A percentile compares a stretch with the other conserved stretches of the same genome.
phyloP scores from a whole-genome alignment of 2,797 vertebrate species.

The Brotula barbata region DNA sequence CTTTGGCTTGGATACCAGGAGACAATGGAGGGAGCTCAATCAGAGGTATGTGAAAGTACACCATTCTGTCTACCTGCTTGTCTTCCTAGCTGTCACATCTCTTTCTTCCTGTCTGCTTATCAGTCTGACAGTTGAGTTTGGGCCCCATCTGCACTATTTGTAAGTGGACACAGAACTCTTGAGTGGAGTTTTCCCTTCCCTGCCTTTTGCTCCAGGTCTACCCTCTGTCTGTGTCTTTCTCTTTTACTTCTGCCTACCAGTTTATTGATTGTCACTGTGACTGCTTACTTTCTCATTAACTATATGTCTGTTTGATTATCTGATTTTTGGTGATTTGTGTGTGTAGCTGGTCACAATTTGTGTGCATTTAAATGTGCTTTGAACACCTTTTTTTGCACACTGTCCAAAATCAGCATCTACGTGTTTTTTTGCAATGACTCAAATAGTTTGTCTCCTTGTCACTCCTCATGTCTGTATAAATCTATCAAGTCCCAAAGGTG shows the following conservation, averaged over 20 bases:
- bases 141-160: neutral
- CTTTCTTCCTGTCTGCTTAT: constrained; percentile 10
- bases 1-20: constrained; percentile 96
- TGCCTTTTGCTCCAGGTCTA: constrained; percentile 3
- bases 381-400: constrained; percentile 16
- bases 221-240: constrained; percentile 11
- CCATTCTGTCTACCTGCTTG: constrained; percentile 1
- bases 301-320: constrained; percentile 55
- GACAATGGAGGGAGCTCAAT: constrained; percentile 99
- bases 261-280: constrained; percentile 45
- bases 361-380: constrained; percentile 30
- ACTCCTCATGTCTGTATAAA: constrained; percentile 7
- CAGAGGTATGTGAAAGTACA: constrained; percentile 80
- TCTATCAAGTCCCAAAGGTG: neutral
- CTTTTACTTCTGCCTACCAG: constrained; percentile 26
- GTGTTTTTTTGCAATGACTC: neutral
- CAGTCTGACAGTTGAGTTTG: neutral
- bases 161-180: neutral
- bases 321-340: constrained; percentile 45
- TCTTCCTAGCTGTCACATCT: constrained; percentile 11
- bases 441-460: constrained; percentile 19
- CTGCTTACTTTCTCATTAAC: constrained; percentile 45
- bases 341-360: constrained; percentile 28
- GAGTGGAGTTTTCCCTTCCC: neutral
- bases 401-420: constrained; percentile 4